Base-by-base conservation (phyloP, 2,888 invertebrate species). In the Anodontia alba region DNA sequence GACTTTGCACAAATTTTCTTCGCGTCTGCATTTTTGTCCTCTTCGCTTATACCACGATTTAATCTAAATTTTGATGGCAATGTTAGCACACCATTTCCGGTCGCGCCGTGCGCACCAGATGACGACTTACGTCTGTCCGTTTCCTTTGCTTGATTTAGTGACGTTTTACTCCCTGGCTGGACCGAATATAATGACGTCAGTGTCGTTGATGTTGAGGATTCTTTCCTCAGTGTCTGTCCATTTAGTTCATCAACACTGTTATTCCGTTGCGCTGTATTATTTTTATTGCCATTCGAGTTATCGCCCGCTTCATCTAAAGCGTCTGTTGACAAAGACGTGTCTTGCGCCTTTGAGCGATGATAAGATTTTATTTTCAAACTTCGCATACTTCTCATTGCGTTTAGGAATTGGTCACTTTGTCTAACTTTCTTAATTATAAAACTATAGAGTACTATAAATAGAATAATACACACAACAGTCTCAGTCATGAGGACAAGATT, bases 381-480 rank as follows among this genome's bases (percentile, higher is more conserved):
- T 54, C 54, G 23, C 70, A 77, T 77, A 43, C 69, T 80, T 74
- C 68, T 73, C 74, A 86, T 79, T 15, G 86, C 66, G 12, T 71
- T 46, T 33, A 81, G 49, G 42, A 86, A 83, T n/a, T 77, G 78
- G 43, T 83, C 81, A 73, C 79, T 83, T 17, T 74, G 76, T 73
- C 76, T 81, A 3, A 86, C 73, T 73, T 69, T 77, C 15, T 83
- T 66, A 26, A 81, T 78, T 8, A 86, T 86, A 20, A 86, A 79
- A 2, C 66, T 36, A 42, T 86, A 86, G 42, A 86, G 31, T 17
- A 83, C 66, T 0, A 62, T 70, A 31, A 86, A 76, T 1, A 83
- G 69, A 31, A 74, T 33, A 12, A 83, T 81, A 36, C 78, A 76
- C 0, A 79, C 57, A 29, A 80, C 36, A 7, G 83, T 74, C 67